Evolutionary conservation across 2,113 vertebrate species (phyloP).

Genomic region (Sphyrna mokarran): DNA sequence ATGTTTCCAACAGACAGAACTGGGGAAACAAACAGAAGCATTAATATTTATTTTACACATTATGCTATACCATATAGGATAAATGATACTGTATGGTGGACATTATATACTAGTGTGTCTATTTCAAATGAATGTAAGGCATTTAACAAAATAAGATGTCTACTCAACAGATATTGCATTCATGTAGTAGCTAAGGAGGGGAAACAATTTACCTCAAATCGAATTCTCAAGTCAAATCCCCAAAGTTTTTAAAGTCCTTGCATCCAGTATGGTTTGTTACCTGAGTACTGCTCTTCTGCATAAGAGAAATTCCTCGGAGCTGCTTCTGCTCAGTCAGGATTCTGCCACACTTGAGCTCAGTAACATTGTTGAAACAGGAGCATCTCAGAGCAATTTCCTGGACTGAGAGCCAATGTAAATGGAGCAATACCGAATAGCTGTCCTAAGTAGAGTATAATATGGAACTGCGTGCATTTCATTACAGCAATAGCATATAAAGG

Average conservation of each 20-base stretch:
- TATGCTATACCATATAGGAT: not conserved
- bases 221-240: not conserved
- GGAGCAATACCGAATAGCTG: not conserved
- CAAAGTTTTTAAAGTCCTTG: not conserved
- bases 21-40: conserved; percentile 40
- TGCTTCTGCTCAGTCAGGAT: not conserved
- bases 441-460: not conserved
- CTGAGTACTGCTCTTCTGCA: not conserved
- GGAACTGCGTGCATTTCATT: not conserved
- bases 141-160: not conserved
- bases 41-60: not conserved
- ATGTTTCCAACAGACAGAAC: conserved; percentile 92
- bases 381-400: not conserved
- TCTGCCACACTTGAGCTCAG: not conserved
- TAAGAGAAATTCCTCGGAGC: not conserved
- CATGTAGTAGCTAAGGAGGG: not conserved
- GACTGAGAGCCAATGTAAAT: not conserved
- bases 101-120: not conserved
- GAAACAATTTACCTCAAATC: not conserved
- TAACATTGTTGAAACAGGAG: not conserved
- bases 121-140: not conserved
- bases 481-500: not conserved
- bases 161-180: not conserved
- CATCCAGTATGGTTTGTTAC: not conserved
- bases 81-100: not conserved